These are phyloP conservation scores for Perccottus glenii DNA, from an alignment of 2,113 vertebrate species.

Conservation along the genomic window DNA sequence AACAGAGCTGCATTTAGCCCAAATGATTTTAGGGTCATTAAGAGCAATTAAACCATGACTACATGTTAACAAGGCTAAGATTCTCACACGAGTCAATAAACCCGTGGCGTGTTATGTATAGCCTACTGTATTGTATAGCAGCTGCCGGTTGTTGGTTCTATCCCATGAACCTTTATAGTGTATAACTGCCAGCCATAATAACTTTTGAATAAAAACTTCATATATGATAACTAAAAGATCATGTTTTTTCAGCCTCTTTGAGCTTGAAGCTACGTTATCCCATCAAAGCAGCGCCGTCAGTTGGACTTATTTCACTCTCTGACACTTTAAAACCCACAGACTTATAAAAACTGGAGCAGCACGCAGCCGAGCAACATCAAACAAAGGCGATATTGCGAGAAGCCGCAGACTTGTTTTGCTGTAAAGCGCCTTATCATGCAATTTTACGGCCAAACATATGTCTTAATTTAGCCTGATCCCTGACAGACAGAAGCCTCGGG, in stretches of 20 bases:
- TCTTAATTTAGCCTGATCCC: conserved; percentile 7
- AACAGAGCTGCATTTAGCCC: conserved; percentile 29
- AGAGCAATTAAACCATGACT: conserved; percentile 34
- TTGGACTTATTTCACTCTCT: conserved; percentile 25
- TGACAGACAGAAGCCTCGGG: conserved; percentile 8
- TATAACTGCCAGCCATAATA: conserved; percentile 12
- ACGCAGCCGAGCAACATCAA: conserved; percentile 12
- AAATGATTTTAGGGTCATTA: conserved; percentile 50
- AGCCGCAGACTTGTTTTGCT: conserved; percentile 47
- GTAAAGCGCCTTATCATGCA: conserved; percentile 15
- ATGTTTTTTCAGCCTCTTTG: not conserved
- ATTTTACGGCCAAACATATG: conserved; percentile 29
- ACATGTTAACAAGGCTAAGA: conserved; percentile 20
- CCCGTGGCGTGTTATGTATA: conserved; percentile 1
- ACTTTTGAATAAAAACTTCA: not conserved
- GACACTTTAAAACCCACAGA: conserved; percentile 34
- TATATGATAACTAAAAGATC: not conserved
- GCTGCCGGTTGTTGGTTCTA: conserved; percentile 22
- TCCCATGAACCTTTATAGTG: conserved; percentile 26
- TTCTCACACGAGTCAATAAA: conserved; percentile 55
- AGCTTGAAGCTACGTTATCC: conserved; percentile 3
- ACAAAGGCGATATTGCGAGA: conserved; percentile 39
- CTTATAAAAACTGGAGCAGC: conserved; percentile 18
- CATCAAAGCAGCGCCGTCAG: conserved; percentile 10
- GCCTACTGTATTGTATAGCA: not conserved